Conservation (phyloP, 2,888 invertebrate genomes). For the Apodemia mormo region DNA sequence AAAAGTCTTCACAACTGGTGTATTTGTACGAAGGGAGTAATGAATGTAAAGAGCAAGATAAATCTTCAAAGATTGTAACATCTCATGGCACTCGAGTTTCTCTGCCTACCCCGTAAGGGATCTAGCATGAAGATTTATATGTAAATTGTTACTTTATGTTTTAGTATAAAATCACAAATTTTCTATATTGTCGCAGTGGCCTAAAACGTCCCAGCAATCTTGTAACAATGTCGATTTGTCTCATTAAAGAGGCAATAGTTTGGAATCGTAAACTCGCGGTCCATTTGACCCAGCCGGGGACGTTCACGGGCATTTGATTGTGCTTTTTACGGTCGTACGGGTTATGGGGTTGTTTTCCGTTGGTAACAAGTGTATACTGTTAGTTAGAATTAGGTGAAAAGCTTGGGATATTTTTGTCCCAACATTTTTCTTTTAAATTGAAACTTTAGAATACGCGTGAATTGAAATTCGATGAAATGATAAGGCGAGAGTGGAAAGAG, state of each 20-base stretch:
- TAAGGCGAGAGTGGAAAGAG: neutral
- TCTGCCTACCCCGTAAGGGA: no score
- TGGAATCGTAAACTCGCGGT: constrained; percentile 48
- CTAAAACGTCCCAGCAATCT: constrained; percentile 17
- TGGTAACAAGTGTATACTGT: constrained; percentile 7
- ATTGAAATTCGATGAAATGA: neutral
- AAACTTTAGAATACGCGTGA: neutral
- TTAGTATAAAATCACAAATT: neutral
- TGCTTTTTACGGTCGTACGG: constrained; percentile 18
- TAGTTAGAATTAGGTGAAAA: constrained; percentile 6
- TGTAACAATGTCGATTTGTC: constrained; percentile 38
- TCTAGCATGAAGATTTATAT: no score
- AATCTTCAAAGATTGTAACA: no score
- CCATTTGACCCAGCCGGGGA: constrained; percentile 46
- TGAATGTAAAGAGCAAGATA: no score
- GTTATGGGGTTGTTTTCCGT: constrained; percentile 11
- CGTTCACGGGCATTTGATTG: constrained; percentile 29
- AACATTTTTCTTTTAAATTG: neutral
- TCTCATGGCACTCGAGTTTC: no score
- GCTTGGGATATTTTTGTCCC: constrained; percentile 1
- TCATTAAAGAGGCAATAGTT: constrained; percentile 39
- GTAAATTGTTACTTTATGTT: no score
- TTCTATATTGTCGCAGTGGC: neutral
- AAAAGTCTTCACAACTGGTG: no score
- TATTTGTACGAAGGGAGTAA: no score